phyloP scores from a whole-genome alignment of 2,797 vertebrate species.

The Moxostoma hubbsi region DNA sequence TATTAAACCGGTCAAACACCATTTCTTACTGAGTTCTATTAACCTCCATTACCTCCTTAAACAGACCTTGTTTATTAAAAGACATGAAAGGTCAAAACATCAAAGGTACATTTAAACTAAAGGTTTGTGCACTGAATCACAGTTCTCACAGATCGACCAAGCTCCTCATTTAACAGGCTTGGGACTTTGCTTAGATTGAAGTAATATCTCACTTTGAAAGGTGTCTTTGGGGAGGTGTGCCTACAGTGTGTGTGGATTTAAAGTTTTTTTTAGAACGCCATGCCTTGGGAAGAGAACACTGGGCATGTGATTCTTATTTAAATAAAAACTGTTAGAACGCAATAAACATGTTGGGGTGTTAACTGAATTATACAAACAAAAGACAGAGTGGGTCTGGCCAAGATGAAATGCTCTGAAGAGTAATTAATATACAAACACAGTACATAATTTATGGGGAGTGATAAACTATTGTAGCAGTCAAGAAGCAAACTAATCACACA shows the following conservation, averaged over 20 bases:
- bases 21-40: slow-evolving; percentile 4
- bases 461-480: background rate
- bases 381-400: background rate
- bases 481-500: too few relatives aligned
- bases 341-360: background rate
- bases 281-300: background rate
- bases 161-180: slow-evolving; percentile 2
- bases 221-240: slow-evolving; percentile 10
- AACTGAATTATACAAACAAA: background rate
- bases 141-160: background rate
- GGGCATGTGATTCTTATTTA: background rate
- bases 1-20: slow-evolving; percentile 2
- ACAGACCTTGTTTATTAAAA: slow-evolving; percentile 6
- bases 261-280: background rate
- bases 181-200: background rate
- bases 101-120: background rate
- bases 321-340: background rate
- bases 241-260: background rate
- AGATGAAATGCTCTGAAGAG: background rate
- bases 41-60: slow-evolving; percentile 8
- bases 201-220: slow-evolving; percentile 15
- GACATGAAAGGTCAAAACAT: slow-evolving; percentile 6
- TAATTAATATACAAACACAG: background rate
- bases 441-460: background rate
- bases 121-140: slow-evolving; percentile 1